phyloP scores from a whole-genome alignment of 35 echinoderm and acorn worm genomes.

The Ptychodera flava region DNA sequence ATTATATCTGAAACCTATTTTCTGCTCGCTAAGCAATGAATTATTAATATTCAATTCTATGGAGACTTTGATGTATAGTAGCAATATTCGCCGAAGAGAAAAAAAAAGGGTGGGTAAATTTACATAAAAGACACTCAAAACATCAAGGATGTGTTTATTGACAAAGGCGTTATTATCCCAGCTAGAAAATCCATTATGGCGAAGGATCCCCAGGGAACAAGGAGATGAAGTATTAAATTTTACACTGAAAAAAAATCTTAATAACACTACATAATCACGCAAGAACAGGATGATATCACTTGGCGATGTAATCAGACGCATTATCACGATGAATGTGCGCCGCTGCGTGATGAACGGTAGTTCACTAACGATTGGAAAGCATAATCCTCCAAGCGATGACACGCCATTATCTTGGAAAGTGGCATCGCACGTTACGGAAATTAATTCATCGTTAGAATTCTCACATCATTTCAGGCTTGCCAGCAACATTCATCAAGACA shows the following conservation, averaged over 20 bases:
- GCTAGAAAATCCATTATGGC: background rate
- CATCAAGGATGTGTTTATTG: background rate
- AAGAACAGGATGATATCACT: background rate
- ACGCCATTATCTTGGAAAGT: background rate
- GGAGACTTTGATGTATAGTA: background rate
- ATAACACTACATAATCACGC: background rate
- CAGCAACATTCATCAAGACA: background rate
- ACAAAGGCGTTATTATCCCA: background rate
- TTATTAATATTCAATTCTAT: background rate
- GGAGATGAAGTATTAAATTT: background rate
- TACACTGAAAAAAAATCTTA: background rate
- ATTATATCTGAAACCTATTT: background rate
- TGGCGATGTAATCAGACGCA: background rate
- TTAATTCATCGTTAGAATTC: constrained; percentile 2
- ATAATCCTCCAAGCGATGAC: background rate
- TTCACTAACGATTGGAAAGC: background rate
- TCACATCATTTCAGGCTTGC: background rate
- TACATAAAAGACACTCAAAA: background rate
- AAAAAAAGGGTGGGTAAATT: background rate
- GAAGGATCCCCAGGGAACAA: background rate
- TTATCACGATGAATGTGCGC: background rate
- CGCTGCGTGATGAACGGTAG: background rate
- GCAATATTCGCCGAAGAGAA: background rate
- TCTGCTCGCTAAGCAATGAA: background rate
- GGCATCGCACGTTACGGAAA: background rate